Base-by-base conservation (phyloP, 53 echinoderm and acorn worm genomes). In the Hippasteria phrygiana region DNA sequence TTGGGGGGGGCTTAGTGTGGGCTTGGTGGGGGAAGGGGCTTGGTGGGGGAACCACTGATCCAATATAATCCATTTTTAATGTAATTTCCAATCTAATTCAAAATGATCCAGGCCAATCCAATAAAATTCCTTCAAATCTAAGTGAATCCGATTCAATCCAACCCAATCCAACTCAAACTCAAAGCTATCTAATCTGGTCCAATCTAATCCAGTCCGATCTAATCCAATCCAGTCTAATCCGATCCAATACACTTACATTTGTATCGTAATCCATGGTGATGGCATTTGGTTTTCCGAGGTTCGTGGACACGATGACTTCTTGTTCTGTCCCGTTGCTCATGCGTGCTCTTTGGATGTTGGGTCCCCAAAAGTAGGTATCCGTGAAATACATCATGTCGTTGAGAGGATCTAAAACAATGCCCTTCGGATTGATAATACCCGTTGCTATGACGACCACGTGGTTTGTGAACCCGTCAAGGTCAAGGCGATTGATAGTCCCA, bases 231-330 rank as follows among this genome's bases (percentile, higher is more conserved):
- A 38, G 22, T 48, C 28, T 24, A 75, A 4, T 26, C 28, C 2
- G 1, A 75, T 40, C 10, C 18, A 31, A 70, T 35, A 8, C 26
- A 10, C 92, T 88, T 64, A 92, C 92, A 14, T 74, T 51, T 31
- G 79, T 48, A 29, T 89, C 76, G 62, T 82, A 92, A 56, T 92
- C 92, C 26, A 89, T 89, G 27, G 89, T 75, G 74, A 92, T 20
- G 16, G 55, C 88, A 43, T 92, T 92, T 6, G 92, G 92, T 13
- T 64, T 92, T 3, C 0, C 11, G 39, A 89, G 42, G 13, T 43
- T 41, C 1, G 4, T 42, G 5, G 37, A 40, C 11, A 89, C 51
- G 13, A 92, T 88, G 24, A 39, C 32, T 24, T 73, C 11, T 10
- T 63, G 83, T 13, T 88, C n/a, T 8, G 63, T 27, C 5, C 92